Percentiles rank a stretch among this genome's conserved stretches.
These are phyloP conservation scores for Halocynthia roretzi DNA, from an alignment of 23 tunicate genomes.

Conservation along the genomic window DNA sequence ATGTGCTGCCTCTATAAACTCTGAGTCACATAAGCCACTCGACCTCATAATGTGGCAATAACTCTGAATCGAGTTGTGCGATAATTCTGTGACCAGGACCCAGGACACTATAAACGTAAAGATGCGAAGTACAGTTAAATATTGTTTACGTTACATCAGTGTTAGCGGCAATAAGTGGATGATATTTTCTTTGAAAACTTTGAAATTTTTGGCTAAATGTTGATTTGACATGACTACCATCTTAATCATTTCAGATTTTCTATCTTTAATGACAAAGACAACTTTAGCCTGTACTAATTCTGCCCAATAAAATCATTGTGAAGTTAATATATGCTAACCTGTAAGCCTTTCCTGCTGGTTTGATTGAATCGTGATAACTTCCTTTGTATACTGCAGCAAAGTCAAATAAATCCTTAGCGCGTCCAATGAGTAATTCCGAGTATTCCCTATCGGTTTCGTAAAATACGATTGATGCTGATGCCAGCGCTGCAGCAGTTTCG, in stretches of 20 bases:
- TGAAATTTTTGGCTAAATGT: too few relatives aligned
- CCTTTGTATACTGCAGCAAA: constrained; percentile 55
- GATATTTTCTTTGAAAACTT: not conserved
- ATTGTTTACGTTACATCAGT: too few relatives aligned
- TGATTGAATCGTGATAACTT: constrained; percentile 49
- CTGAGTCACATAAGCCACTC: too few relatives aligned
- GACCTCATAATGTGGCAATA: too few relatives aligned
- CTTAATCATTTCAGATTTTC: not conserved
- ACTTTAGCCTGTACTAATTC: not conserved
- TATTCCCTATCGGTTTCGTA: constrained; percentile 38
- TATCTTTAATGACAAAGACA: not conserved
- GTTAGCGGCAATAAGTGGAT: too few relatives aligned
- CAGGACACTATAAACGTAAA: too few relatives aligned
- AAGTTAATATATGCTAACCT: constrained; percentile 14
- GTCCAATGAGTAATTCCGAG: constrained; percentile 27
- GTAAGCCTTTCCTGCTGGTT: constrained; percentile 54
- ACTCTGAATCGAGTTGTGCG: too few relatives aligned
- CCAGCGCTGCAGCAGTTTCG: constrained; percentile 85
- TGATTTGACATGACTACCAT: too few relatives aligned
- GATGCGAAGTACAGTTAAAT: too few relatives aligned
- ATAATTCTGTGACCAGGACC: too few relatives aligned
- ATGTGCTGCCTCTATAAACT: too few relatives aligned
- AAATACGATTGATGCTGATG: constrained; percentile 83
- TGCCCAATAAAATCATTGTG: not conserved
- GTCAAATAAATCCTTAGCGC: constrained; percentile 58